Base-by-base conservation (phyloP, 2,113 vertebrate species). In the Acanthisitta chloris region DNA sequence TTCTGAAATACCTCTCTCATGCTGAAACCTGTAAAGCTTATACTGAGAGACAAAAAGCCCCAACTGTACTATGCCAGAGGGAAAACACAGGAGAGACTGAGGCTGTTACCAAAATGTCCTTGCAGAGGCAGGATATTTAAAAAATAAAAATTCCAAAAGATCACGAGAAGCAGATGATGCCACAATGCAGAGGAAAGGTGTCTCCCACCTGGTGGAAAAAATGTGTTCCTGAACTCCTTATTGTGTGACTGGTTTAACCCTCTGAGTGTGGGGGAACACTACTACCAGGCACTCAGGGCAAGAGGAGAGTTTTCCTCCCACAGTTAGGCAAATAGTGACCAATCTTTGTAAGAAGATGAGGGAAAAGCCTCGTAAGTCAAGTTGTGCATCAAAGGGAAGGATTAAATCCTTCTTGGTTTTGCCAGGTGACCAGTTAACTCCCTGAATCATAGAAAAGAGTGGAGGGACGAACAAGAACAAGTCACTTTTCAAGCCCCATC, bases 381-480 rank as follows among this genome's bases (percentile, higher is more conserved):
- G 24, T 54, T 65, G n/a, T 61, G 31, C n/a, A 54, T 74, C 51
- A 64, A 76, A 83, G 42, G 65, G 48, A 88, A 88, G 17, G 33
- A 77, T 57, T 87, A 61, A 95, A 66, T 73, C 23, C 20, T 58
- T 9, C 28, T 33, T 76, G 24, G 10, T 94, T 93, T n/a, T 84
- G 62, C 24, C 36, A 81, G 54, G 19, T 83, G 86, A 66, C 36
- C 45, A 46, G 14, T 36, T 78, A 73, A 64, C 26, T 82, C 43
- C 42, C 21, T 18, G 28, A 38, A 76, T 72, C 42, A 26, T 42
- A 36, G 40, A 61, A 85, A 90, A 90, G 13, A 61, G 45, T 36
- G 20, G 42, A 62, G n/a, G 70, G 14, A 19, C 38, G 86, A 86
- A 66, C 31, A 82, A 45, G 33, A 64, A 14, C 17, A 73, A 72